Percentiles rank a stretch among this genome's conserved stretches.
phyloP scores from a whole-genome alignment of 2,797 vertebrate species.

The Apodemus agrarius region DNA sequence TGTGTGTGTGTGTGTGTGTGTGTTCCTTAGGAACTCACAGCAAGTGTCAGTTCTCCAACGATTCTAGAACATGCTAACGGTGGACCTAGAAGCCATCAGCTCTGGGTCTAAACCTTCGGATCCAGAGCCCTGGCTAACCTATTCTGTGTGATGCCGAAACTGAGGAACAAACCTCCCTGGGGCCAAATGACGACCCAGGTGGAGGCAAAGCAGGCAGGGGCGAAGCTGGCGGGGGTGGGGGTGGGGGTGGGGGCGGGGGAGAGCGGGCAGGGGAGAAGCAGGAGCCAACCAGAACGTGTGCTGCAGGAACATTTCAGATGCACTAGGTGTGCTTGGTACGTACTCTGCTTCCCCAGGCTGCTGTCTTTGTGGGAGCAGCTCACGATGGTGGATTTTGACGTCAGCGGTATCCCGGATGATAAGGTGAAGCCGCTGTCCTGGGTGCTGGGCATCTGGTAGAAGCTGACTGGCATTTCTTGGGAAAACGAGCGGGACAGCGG shows the following conservation, averaged over 20 bases:
- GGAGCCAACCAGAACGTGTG: neutral
- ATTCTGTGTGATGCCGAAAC: neutral
- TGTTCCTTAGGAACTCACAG: neutral
- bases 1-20: no score
- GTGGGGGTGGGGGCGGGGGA: no score
- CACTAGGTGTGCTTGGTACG: neutral
- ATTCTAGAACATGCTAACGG: neutral
- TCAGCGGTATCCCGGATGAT: neutral
- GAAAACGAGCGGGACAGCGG: accelerated
- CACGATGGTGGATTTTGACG: neutral
- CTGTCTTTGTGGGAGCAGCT: neutral
- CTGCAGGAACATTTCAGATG: neutral
- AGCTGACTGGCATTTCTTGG: neutral
- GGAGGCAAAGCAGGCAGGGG: neutral
- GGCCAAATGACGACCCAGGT: neutral
- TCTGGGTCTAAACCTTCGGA: neutral
- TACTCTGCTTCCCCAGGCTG: slow-evolving; percentile 36
- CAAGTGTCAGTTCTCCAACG: neutral
- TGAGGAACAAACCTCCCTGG: neutral
- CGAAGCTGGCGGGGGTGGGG: no score
- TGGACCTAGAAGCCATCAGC: neutral
- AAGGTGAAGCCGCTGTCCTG: neutral
- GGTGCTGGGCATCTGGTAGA: neutral
- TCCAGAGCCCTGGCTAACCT: neutral
- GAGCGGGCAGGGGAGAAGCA: neutral